phyloP scores from a whole-genome alignment of 2,888 invertebrate species.

The Pristionchus arcanus region DNA sequence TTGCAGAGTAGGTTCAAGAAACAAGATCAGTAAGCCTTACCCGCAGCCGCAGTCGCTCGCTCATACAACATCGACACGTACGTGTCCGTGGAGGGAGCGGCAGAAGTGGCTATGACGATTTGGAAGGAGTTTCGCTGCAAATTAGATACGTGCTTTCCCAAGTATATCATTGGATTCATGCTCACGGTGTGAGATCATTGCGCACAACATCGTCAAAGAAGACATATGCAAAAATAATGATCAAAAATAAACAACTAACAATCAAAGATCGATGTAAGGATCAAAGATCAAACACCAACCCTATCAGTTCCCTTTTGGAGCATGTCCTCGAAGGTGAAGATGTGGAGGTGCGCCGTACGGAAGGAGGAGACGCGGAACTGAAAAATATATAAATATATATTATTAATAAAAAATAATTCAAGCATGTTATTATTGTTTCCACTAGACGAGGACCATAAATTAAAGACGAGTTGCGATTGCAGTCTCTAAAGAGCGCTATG shows the following conservation, averaged over 20 bases:
- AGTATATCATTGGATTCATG: no score
- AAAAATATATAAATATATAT: background rate
- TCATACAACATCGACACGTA: slow-evolving; percentile 74
- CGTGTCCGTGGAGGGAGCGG: background rate
- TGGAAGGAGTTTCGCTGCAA: slow-evolving; percentile 73
- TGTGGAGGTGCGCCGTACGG: slow-evolving; percentile 68
- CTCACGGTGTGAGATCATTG: no score
- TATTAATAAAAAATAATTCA: no score
- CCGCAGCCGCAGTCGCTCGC: slow-evolving; percentile 56
- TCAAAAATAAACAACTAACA: no score
- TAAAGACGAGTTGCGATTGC: no score
- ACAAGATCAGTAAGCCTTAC: slow-evolving; percentile 67
- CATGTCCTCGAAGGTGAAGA: slow-evolving; percentile 76
- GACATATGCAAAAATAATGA: background rate
- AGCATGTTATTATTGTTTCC: no score
- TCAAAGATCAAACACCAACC: slow-evolving; percentile 20
- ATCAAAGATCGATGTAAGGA: no score
- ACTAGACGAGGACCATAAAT: no score
- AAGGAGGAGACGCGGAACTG: slow-evolving; percentile 1
- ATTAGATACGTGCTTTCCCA: no score
- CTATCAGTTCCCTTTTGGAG: slow-evolving; percentile 59
- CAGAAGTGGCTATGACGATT: slow-evolving; percentile 62
- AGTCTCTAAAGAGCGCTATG: no score
- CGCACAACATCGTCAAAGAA: no score
- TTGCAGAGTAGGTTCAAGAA: no score